Evolutionary conservation across 2,888 invertebrate species (phyloP).

Genomic region (Leuctra nigra): DNA sequence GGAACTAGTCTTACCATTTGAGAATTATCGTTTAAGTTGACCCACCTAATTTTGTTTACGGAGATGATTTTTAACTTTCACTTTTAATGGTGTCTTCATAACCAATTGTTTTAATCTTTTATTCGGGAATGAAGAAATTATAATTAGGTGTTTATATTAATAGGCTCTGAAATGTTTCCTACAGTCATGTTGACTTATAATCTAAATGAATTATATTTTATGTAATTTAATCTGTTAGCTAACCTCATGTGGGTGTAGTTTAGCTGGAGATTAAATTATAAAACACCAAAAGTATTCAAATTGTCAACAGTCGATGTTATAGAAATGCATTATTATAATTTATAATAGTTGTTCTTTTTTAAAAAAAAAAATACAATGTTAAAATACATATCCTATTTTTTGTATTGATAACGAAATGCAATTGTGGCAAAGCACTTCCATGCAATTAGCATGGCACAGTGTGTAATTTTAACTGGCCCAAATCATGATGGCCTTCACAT

Average conservation of each 20-base stretch:
- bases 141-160: not conserved
- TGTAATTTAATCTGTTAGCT: not conserved
- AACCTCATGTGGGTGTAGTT: conserved; percentile 25
- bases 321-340: not conserved
- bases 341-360: not conserved
- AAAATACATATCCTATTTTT: too few species aligned
- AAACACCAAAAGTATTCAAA: conserved; percentile 13
- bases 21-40: not conserved
- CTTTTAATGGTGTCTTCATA: not conserved
- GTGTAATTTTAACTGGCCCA: not conserved
- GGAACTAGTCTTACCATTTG: conserved; percentile 18
- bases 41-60: too few species aligned
- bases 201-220: not conserved
- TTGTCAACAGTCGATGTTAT: not conserved
- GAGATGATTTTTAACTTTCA: too few species aligned
- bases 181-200: too few species aligned
- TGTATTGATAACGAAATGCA: too few species aligned
- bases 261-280: conserved; percentile 9
- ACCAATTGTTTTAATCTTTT: not conserved
- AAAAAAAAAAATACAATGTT: too few species aligned
- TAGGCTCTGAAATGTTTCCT: not conserved
- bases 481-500: not conserved
- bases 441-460: too few species aligned
- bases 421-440: too few species aligned
- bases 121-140: not conserved